Evolutionary conservation across 2,113 vertebrate genomes (phyloP).

Genomic region (Oxyruncus cristatus): DNA sequence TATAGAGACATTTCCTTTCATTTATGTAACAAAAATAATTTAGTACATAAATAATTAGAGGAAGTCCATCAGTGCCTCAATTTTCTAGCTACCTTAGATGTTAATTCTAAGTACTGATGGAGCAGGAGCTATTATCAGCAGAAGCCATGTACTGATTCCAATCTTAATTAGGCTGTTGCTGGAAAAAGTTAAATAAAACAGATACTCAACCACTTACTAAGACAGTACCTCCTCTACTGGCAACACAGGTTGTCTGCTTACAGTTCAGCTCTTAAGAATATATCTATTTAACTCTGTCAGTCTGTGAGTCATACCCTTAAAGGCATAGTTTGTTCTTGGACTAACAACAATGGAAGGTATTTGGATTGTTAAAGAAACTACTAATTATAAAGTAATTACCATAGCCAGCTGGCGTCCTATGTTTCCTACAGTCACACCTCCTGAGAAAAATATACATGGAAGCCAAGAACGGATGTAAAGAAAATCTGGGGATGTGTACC

Average conservation of each 20-base stretch:
- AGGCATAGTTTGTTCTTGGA: slow-evolving; percentile 44
- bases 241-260: background rate
- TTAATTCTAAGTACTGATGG: background rate
- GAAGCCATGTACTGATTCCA: background rate
- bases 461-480: slow-evolving; percentile 98
- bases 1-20: background rate
- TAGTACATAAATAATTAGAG: background rate
- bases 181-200: background rate
- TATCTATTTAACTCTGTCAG: background rate
- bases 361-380: background rate
- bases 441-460: slow-evolving; percentile 98
- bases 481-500: slow-evolving; percentile 96
- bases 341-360: background rate
- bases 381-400: slow-evolving; percentile 75
- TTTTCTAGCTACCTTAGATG: background rate
- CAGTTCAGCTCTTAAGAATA: background rate
- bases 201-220: background rate
- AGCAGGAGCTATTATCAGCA: background rate
- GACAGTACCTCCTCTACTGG: background rate
- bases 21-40: background rate
- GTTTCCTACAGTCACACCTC: slow-evolving; percentile 96
- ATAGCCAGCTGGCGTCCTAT: slow-evolving; percentile 96
- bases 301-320: slow-evolving; percentile 30
- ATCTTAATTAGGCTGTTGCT: background rate
- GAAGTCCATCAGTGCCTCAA: background rate